Evolutionary conservation across 2,113 vertebrate genomes (phyloP).

Genomic region (Riparia riparia): DNA sequence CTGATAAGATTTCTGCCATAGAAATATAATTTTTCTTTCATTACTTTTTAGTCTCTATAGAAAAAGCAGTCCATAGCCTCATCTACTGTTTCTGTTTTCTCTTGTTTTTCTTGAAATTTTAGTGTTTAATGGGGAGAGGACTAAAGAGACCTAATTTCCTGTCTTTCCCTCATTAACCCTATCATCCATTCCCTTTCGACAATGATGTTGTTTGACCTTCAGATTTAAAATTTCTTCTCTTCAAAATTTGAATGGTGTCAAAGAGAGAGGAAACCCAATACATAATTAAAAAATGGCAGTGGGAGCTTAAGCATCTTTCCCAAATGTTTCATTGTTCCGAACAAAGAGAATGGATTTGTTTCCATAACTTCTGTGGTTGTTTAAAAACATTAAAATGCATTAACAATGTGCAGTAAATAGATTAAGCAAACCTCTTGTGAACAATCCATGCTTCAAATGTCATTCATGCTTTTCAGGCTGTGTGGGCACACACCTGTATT

Average conservation of each 20-base stretch:
- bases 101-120: neutral
- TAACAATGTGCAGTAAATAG: neutral
- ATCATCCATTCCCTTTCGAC: neutral
- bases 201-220: neutral
- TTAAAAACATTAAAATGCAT: neutral
- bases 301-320: neutral
- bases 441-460: neutral
- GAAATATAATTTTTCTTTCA: conserved; percentile 14
- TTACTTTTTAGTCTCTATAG: neutral
- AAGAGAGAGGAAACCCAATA: neutral
- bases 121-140: neutral
- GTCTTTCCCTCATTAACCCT: neutral
- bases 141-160: neutral
- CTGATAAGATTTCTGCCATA: conserved; percentile 62
- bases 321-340: neutral
- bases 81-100: neutral
- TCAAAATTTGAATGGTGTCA: neutral
- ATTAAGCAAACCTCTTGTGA: neutral
- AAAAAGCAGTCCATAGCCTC: neutral
- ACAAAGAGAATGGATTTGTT: neutral
- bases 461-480: neutral
- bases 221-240: neutral
- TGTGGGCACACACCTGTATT: neutral
- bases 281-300: neutral
- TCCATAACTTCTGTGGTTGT: neutral